Conservation (phyloP, 2,888 invertebrate genomes). For the Ectropis crepuscularia region DNA sequence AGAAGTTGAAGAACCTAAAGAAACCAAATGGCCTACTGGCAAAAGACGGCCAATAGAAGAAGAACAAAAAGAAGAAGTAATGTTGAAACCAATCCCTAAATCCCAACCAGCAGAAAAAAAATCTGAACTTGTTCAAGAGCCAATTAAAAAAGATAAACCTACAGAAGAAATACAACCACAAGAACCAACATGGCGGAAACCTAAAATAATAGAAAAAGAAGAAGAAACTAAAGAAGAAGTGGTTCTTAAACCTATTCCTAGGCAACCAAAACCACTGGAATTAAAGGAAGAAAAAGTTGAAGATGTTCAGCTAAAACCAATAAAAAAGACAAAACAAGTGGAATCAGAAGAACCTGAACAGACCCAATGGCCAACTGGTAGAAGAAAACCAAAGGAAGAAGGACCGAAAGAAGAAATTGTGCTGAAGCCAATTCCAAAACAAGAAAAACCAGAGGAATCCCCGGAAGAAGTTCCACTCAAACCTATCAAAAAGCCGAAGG, state of each 20-base stretch:
- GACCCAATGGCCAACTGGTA: constrained; percentile 26
- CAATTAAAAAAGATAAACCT: constrained; percentile 37
- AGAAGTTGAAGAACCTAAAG: constrained; percentile 57
- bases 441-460: constrained; percentile 30
- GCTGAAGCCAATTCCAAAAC: constrained; percentile 30
- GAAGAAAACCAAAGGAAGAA: constrained; percentile 29
- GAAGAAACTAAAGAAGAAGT: constrained; percentile 59
- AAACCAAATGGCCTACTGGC: constrained; percentile 49
- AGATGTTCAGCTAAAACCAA: constrained; percentile 52
- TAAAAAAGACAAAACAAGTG: constrained; percentile 29
- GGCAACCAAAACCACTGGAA: constrained; percentile 46
- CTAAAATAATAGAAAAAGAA: constrained; percentile 47
- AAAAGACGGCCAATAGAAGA: constrained; percentile 54
- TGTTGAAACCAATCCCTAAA: constrained; percentile 51
- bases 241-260: constrained; percentile 53
- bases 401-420: constrained; percentile 31
- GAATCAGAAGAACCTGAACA: constrained; percentile 43
- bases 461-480: constrained; percentile 36
- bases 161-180: constrained; percentile 49
- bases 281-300: constrained; percentile 44
- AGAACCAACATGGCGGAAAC: constrained; percentile 46
- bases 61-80: constrained; percentile 44
- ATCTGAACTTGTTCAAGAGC: constrained; percentile 62
- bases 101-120: constrained; percentile 58
- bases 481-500: constrained; percentile 24